Conservation (phyloP, 2,888 invertebrate genomes). For the Apodemia mormo region DNA sequence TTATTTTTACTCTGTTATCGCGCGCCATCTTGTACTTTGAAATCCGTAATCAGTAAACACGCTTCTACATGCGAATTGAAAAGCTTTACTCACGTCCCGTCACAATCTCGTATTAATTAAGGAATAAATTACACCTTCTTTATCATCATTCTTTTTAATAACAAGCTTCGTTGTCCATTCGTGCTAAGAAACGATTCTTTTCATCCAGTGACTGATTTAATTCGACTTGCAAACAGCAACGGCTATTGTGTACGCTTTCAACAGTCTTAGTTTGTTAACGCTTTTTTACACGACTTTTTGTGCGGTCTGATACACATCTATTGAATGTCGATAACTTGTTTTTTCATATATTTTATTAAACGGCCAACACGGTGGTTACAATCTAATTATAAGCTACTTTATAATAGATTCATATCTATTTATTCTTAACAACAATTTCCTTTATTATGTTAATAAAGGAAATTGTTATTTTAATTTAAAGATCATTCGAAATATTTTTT, state of each 20-base stretch:
- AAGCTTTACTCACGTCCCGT: slow-evolving; percentile 73
- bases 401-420: neutral
- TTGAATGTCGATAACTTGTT: slow-evolving; percentile 9
- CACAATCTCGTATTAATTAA: slow-evolving; percentile 71
- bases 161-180: slow-evolving; percentile 77
- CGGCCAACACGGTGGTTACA: neutral
- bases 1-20: slow-evolving; percentile 62
- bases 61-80: slow-evolving; percentile 68
- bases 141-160: slow-evolving; percentile 75
- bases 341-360: slow-evolving; percentile 7
- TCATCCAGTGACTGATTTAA: slow-evolving; percentile 76
- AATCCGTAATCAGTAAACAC: slow-evolving; percentile 59
- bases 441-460: neutral
- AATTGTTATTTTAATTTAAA: neutral
- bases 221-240: slow-evolving; percentile 59
- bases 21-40: slow-evolving; percentile 56
- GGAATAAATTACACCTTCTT: slow-evolving; percentile 74
- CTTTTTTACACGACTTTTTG: slow-evolving; percentile 15
- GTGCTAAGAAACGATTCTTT: slow-evolving; percentile 76
- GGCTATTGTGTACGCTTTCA: slow-evolving; percentile 17
- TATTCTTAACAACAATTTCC: too few relatives aligned
- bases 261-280: slow-evolving; percentile 14
- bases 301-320: slow-evolving; percentile 13
- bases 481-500: neutral
- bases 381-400: slow-evolving; percentile 6